Conservation (phyloP, 2,797 vertebrate genomes). For the Sebastes flavidus region DNA sequence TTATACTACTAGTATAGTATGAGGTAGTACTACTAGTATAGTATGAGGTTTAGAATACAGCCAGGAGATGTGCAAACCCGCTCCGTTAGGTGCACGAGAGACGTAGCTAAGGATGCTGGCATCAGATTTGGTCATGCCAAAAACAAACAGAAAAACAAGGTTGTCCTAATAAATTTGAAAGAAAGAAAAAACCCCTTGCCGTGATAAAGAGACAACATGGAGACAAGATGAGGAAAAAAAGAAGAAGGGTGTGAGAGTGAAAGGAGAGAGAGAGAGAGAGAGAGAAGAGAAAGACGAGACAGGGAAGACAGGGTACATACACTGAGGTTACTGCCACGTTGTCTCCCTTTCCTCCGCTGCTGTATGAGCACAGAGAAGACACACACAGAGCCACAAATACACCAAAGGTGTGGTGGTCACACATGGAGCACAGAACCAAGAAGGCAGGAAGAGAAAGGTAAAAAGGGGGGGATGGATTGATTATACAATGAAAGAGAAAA, state of each 20-base stretch:
- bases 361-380: constrained; percentile 82
- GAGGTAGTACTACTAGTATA: no score
- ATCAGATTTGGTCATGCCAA: constrained; percentile 52
- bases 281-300: constrained; percentile 42
- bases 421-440: constrained; percentile 41
- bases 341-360: constrained; percentile 94
- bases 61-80: constrained; percentile 49
- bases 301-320: constrained; percentile 88
- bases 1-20: no score
- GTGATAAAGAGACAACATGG: constrained; percentile 33
- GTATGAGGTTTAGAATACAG: no score
- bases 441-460: not conserved
- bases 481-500: constrained; percentile 22
- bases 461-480: constrained; percentile 32
- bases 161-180: not conserved
- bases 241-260: not conserved
- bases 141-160: not conserved
- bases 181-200: not conserved
- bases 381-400: constrained; percentile 63
- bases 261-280: not conserved
- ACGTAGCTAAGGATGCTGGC: constrained; percentile 20
- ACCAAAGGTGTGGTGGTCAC: constrained; percentile 54
- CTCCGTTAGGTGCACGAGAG: constrained; percentile 26
- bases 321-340: constrained; percentile 94
- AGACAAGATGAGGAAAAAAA: constrained; percentile 23